These are phyloP conservation scores for Coregonus ussuriensis DNA, from an alignment of 2,797 vertebrate genomes.

Conservation along the genomic window DNA sequence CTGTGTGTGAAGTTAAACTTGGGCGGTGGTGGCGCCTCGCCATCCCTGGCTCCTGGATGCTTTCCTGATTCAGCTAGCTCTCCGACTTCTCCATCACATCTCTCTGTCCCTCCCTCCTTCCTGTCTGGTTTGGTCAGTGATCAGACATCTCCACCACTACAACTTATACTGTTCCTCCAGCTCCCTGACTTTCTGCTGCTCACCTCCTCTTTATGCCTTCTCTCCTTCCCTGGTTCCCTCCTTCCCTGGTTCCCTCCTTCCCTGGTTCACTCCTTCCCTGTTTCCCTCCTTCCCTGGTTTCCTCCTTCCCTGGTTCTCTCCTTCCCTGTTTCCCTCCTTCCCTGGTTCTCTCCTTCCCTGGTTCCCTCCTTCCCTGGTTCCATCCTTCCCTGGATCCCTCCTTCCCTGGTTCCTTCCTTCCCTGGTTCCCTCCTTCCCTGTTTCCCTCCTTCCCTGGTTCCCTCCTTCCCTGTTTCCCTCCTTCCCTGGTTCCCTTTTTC, in stretches of 20 bases:
- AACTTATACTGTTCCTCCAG: not conserved
- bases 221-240: no score
- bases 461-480: no score
- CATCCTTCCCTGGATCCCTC: not conserved
- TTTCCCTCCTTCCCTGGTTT: not conserved
- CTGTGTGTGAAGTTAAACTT: not conserved
- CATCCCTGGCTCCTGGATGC: not conserved
- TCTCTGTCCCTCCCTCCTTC: not conserved
- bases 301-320: no score
- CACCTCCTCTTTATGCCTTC: not conserved
- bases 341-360: no score
- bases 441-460: no score
- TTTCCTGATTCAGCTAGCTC: not conserved
- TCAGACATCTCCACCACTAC: not conserved
- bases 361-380: not conserved
- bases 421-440: no score
- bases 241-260: not conserved
- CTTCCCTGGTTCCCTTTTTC: no score
- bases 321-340: no score
- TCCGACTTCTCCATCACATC: not conserved
- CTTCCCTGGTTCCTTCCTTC: no score
- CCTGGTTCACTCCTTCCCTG: not conserved
- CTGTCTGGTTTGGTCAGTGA: not conserved
- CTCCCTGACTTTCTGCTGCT: not conserved
- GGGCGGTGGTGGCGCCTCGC: not conserved